Percentiles rank a stretch among this genome's conserved stretches.
Conservation (phyloP, 1,140 invertebrate genomes). For the Armadillidium nasatum region DNA sequence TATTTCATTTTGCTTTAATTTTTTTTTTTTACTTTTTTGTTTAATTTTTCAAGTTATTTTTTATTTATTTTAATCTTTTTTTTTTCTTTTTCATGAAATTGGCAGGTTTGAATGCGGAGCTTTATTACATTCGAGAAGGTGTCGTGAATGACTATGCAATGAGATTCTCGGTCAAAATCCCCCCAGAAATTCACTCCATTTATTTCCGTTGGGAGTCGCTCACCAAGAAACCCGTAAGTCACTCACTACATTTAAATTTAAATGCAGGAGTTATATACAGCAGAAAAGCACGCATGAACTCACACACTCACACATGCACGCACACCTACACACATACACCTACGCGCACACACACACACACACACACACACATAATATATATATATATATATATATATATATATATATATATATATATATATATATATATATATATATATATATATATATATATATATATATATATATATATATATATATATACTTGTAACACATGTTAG, state of each 20-base stretch:
- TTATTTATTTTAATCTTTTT: too few relatives aligned
- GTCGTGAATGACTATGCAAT: constrained; percentile 83
- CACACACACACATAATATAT: not conserved
- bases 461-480: constrained; percentile 18
- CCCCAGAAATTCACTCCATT: constrained; percentile 69
- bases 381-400: constrained; percentile 7
- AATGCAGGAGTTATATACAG: too few relatives aligned
- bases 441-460: not conserved
- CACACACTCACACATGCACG: too few relatives aligned
- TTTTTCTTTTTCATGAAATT: constrained; percentile 40
- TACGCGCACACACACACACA: too few relatives aligned
- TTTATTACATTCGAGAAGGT: constrained; percentile 80
- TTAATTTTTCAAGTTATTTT: too few relatives aligned
- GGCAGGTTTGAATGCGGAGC: constrained; percentile 72
- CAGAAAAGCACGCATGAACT: too few relatives aligned
- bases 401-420: constrained; percentile 14
- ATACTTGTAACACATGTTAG: too few relatives aligned
- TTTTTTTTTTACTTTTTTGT: too few relatives aligned
- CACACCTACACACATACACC: too few relatives aligned
- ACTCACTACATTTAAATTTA: too few relatives aligned
- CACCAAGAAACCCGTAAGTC: constrained; percentile 64
- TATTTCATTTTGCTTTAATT: too few relatives aligned
- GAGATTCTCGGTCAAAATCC: constrained; percentile 75
- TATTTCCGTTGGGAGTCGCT: constrained; percentile 81
- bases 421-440: constrained; percentile 9